Evolutionary conservation across 1,140 invertebrate species (phyloP).

Genomic region (Bombus turneri): DNA sequence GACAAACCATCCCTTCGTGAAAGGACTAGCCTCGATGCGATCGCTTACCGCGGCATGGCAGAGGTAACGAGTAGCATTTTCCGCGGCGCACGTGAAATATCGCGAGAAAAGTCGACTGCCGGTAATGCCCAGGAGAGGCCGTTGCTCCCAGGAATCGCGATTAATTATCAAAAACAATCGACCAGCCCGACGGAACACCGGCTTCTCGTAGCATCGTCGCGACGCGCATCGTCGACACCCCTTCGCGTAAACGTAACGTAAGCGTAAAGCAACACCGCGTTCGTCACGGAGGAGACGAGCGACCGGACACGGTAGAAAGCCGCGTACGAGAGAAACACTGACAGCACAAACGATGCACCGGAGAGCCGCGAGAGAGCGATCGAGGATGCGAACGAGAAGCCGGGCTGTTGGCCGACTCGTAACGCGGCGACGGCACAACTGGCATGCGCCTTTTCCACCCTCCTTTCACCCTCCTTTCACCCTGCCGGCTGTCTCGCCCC

Average conservation of each 20-base stretch:
- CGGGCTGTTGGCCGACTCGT: constrained; percentile 64
- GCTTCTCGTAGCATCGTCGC: background rate
- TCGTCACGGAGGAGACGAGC: too few relatives aligned
- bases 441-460: constrained; percentile 67
- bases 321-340: background rate
- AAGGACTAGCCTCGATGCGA: too few relatives aligned
- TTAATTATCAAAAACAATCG: constrained; percentile 14
- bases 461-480: constrained; percentile 42
- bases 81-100: background rate
- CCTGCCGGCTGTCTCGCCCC: constrained; percentile 23
- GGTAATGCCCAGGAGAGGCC: background rate
- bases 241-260: too few relatives aligned
- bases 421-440: constrained; percentile 76
- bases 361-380: background rate
- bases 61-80: too few relatives aligned
- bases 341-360: background rate
- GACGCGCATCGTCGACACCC: background rate
- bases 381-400: background rate
- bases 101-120: background rate
- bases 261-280: too few relatives aligned
- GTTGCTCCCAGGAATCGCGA: background rate
- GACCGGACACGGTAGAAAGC: too few relatives aligned
- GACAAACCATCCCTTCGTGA: too few relatives aligned
- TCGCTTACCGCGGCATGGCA: too few relatives aligned
- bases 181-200: background rate